Base-by-base conservation (phyloP, 2,888 invertebrate genomes). In the Meghimatium bilineatum region DNA sequence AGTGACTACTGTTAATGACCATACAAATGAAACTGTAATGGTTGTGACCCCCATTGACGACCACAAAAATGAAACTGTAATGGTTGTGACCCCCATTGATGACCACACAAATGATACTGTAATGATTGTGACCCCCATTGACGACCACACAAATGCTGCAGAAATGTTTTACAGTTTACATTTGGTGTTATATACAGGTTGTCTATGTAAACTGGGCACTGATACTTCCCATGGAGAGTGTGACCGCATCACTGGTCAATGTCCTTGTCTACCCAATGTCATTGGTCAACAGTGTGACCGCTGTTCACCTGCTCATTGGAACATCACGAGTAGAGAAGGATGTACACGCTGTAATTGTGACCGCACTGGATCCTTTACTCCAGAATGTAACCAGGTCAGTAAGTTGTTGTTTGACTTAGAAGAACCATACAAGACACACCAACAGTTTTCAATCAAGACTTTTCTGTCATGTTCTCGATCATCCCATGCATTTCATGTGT, bases 321-420 rank as follows among this genome's bases (percentile, higher is more conserved):
- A 97, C 94, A 97, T 99, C 89, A 98, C 98, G 29, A 96, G 97
- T 87, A 98, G 98, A 20, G 95, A 96, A 89, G 99, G 99, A 8
- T 99, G 99, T 93, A 97, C 97, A 91, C 94, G 96, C 26, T 99
- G 99, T 93, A 96, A 96, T 87, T 99, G 99, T 94, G 99, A 99
- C 94, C 95, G 96, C 20, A 95, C 96, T 83, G 99, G 99, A 49
- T 97, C 98, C 20, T 87, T 95, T 52, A 95, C 96, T 72, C 95
- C 96, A 60, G 97, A 97, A 90, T 98, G 98, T 93, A 97, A 98
- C 93, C 95, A 96, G 92, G 96, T 96, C 69, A 85, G 36, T n/a
- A 5, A 29, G 6, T 63, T 6, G n/a, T 5, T 63, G 56, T 56
- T 8, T 49, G n/a, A n/a, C n/a, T n/a, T n/a, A n/a, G n/a, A n/a